Evolutionary conservation across 2,888 invertebrate genomes (phyloP).

Genomic region (Coelopa pilipes): DNA sequence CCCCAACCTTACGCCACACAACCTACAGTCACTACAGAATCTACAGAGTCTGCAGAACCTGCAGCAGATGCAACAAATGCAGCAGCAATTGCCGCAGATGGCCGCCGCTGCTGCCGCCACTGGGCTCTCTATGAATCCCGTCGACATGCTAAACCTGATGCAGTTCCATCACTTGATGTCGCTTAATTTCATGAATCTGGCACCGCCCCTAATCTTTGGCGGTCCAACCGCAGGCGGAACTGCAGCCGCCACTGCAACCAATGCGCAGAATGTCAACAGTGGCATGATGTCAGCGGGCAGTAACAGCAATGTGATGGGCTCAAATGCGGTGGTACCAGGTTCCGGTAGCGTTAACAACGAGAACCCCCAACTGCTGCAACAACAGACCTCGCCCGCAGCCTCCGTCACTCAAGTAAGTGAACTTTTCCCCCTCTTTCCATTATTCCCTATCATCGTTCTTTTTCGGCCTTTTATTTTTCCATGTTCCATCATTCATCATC

Average conservation of each 20-base stretch:
- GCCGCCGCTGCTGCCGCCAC: slow-evolving; percentile 51
- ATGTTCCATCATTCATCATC: too few relatives aligned
- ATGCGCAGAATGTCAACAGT: slow-evolving; percentile 65
- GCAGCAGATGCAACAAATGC: slow-evolving; percentile 63
- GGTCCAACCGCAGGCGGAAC: slow-evolving; percentile 44
- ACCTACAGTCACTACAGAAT: slow-evolving; percentile 58
- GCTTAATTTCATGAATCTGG: slow-evolving; percentile 93
- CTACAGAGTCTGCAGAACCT: slow-evolving; percentile 55
- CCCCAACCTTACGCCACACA: slow-evolving; percentile 43
- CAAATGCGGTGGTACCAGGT: slow-evolving; percentile 49
- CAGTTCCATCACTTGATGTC: slow-evolving; percentile 93
- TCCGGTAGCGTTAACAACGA: slow-evolving; percentile 1
- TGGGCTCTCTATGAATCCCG: slow-evolving; percentile 82
- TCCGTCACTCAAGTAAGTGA: slow-evolving; percentile 42
- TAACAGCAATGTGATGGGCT: slow-evolving; percentile 35
- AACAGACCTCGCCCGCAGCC: slow-evolving; percentile 20
- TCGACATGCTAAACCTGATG: slow-evolving; percentile 84
- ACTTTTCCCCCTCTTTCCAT: not conserved
- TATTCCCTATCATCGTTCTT: not conserved
- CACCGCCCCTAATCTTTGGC: slow-evolving; percentile 76
- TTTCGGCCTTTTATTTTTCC: too few relatives aligned
- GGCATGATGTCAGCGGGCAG: not conserved
- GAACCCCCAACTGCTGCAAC: slow-evolving; percentile 5
- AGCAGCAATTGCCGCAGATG: slow-evolving; percentile 58
- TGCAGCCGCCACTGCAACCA: slow-evolving; percentile 59